These are phyloP conservation scores for Nomia melanderi DNA, from an alignment of 1,140 invertebrate species.

Conservation along the genomic window DNA sequence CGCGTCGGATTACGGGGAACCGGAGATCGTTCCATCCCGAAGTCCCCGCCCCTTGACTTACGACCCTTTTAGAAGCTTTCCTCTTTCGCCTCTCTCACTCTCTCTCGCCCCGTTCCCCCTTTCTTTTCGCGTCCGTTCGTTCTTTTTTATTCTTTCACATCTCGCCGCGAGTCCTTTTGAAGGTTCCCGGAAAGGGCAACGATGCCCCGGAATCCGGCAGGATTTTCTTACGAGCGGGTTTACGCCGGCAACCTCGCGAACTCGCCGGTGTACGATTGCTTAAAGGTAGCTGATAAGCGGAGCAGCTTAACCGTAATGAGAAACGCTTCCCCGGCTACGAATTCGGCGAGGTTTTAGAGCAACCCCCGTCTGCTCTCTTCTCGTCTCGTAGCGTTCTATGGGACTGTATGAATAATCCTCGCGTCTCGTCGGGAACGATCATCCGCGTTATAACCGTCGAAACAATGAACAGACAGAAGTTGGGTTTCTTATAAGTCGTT, in stretches of 20 bases:
- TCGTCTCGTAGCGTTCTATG: too few species aligned
- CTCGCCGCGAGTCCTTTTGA: background rate
- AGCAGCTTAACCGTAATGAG: background rate
- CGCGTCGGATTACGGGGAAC: background rate
- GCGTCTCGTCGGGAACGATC: too few species aligned
- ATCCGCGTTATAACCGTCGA: too few species aligned
- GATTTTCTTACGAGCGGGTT: conserved; percentile 13
- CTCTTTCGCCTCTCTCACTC: too few species aligned
- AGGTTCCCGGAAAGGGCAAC: background rate
- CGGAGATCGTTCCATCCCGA: background rate
- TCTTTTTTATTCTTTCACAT: too few species aligned
- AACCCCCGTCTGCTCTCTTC: too few species aligned
- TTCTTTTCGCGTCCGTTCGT: too few species aligned
- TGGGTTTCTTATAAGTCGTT: too few species aligned
- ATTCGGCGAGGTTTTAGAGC: too few species aligned
- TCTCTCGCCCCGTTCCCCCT: too few species aligned
- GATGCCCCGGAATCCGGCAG: background rate
- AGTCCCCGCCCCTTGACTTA: background rate
- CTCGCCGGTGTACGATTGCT: background rate
- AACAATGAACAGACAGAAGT: too few species aligned
- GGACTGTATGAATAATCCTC: too few species aligned
- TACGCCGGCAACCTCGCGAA: background rate
- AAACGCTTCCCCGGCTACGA: background rate
- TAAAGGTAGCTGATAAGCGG: background rate
- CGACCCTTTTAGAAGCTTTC: conserved; percentile 10